Evolutionary conservation across 2,113 vertebrate genomes (phyloP), one percentile per base, ranked within the genome.

Genomic region (Callithrix jacchus): DNA sequence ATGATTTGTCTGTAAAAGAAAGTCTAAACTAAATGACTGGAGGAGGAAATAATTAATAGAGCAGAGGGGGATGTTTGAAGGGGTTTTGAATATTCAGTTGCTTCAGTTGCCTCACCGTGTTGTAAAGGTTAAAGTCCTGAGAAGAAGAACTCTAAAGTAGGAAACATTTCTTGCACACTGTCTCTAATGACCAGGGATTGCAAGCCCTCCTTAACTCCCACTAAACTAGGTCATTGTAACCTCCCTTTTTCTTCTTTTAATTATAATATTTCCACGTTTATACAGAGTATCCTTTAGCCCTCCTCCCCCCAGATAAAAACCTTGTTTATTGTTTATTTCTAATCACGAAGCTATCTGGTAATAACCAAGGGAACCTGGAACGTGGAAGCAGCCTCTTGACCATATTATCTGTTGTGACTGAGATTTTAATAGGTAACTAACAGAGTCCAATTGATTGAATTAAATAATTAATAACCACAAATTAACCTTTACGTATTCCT

Each of bases 401-500:
- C 17, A 5, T 37, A 45, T 64, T 71, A 14, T 79, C 90, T 73
- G 1, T 58, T 66, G 35, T 80, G 54, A 84, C 10, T 71, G 70
- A 27, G 52, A 64, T 71, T 83, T 93, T 93, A 89, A 91, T 52
- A 84, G 40, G 61, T 37, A 64, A 54, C 64, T 42, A 71, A 80
- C 90, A 77, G 18, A 17, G 23, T 0, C 45, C 8, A 42, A 9
- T 16, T 66, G 77, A 32, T 47, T 87, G 45, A 84, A 84, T 91
- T 95, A 88, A 45, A 91, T 49, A 52, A 27, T 84, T 91, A 79
- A 83, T 79, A 76, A 93, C 77, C 54, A 73, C 45, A 83, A 83
- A 73, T 90, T 25, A 49, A 25, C 64, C 2, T 21, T 83, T 66
- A 71, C 4, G 5, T 64, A 87, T 79, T 64, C 2, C 4, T 79